Evolutionary conservation across 2,113 vertebrate genomes (phyloP), one percentile per base, ranked within the genome.

Genomic region (Eolophus roseicapilla): DNA sequence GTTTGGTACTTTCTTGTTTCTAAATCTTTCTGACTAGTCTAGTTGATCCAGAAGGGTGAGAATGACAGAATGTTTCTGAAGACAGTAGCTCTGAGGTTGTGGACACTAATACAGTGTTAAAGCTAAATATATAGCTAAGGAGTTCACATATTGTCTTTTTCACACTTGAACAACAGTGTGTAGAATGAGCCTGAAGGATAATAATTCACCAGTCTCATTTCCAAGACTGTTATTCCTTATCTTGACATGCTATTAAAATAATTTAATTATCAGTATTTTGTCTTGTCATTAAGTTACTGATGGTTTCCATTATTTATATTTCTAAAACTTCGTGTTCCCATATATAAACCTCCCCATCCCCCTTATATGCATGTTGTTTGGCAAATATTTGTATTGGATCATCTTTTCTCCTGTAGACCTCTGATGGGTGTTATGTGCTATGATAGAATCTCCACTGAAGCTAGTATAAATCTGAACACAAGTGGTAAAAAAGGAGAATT

Each of bases 191-290:
- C 82, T 47, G 81, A 92, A 74, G 93, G 86, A 68, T 90, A 86
- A 95, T 95, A 95, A 97, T 94, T 97, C 95, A 93, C 92, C 82
- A 75, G 17, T 89, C 85, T 96, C 63, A 60, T 96, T 97, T 96
- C 70, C 70, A 86, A 86, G 89, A 82, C 77, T 41, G 62, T 96
- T 97, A 97, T 97, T 96, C 92, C 89, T 98, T 96, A 98, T 97
- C 92, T 97, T 98, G 97, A 95, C 96, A 96, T 46, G 47, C 90
- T 93, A 97, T 93, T 97, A 96, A 96, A 97, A 92, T 97, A 2
- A 96, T 97, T 97, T 97, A 95, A 97, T 98, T 97, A 96, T 97
- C 93, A 94, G 65, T 90, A 77, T 97, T 97, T 97, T 97, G 91
- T 90, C 94, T 97, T 96, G 89, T 90, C 88, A 50, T 95, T 88